Percentiles rank a stretch among this genome's conserved stretches.
Evolutionary conservation across 1,140 invertebrate genomes (phyloP).

Genomic region (Diabrotica undecimpunctata): DNA sequence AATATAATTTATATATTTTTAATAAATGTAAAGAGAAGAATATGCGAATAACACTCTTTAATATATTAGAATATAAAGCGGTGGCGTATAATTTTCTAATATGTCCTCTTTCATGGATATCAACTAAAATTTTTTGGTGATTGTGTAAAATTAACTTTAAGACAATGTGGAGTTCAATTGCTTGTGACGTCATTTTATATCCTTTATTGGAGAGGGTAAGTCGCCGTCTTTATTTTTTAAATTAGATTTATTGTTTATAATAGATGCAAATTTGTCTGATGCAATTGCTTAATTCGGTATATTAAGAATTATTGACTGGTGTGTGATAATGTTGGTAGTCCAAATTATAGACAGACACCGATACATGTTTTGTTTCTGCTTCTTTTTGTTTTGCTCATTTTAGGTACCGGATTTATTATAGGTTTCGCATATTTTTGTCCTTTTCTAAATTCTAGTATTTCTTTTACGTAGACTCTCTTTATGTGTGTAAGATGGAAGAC

Average conservation of each 20-base stretch:
- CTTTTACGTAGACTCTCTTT: too few relatives aligned
- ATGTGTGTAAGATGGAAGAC: too few relatives aligned
- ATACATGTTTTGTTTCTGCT: neutral
- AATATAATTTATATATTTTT: neutral
- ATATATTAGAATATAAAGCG: neutral
- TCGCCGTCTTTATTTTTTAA: constrained; percentile 22
- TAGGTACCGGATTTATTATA: neutral
- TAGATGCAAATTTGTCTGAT: constrained; percentile 28
- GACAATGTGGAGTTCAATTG: constrained; percentile 21
- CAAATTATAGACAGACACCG: neutral
- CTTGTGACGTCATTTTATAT: constrained; percentile 28
- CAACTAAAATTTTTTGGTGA: neutral
- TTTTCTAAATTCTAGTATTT: neutral
- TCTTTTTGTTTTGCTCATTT: neutral
- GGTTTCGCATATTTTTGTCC: neutral
- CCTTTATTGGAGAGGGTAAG: constrained; percentile 27
- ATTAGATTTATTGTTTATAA: constrained; percentile 32
- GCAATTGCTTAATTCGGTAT: constrained; percentile 21
- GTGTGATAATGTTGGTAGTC: neutral
- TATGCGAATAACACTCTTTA: neutral
- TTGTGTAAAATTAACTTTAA: neutral
- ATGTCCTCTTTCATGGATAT: neutral
- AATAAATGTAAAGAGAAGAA: neutral
- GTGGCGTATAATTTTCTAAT: neutral
- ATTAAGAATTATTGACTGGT: neutral